Base-by-base conservation (phyloP, 64 coral and sea anemone species). In the Orbicella faveolata region DNA sequence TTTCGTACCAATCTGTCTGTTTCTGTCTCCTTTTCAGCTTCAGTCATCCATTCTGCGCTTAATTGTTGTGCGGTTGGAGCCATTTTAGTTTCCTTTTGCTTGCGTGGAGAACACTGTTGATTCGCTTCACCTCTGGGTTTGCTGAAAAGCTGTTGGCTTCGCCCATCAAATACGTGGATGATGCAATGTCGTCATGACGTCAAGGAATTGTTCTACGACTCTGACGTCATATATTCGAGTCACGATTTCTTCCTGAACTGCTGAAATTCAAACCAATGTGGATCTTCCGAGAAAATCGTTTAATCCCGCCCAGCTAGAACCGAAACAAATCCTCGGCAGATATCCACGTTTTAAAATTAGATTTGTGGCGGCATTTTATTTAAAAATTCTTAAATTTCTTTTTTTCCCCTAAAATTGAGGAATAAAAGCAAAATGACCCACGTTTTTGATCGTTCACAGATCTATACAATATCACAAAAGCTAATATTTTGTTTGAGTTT, bases 1-100 rank as follows among this genome's bases (percentile, higher is more conserved):
- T 99, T 99, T 76, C 97, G 90, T 20, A 99, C 69, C 16, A 99
- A 81, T 89, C 89, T 99, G 21, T 99, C 97, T 17, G 92, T 77
- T 48, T 88, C 72, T 23, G 94, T 88, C 72, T 99, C 97, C 18
- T 86, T 82, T 52, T 93, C 94, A 75, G 89, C 88, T 1, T 74
- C 75, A 7, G 70, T 94, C 67, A 85, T 77, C 84, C 84, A 96
- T 41, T 93, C 44, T 54, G 91, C 55, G 34, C 95, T 96, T 18
- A 96, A 89, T 16, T 95, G 89, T 63, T 93, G 91, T 39, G 67
- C 76, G 44, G 36, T 39, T 63, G 92, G 87, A 36, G 79, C 72
- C 92, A 94, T 91, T 61, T 78, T 15, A 14, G 10, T 59, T 59
- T 16, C 55, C 15, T 59, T 70, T 57, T 35, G 41, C 9, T 76